Evolutionary conservation across 2,797 vertebrate genomes (phyloP).

Genomic region (Halcyon chelicuti): DNA sequence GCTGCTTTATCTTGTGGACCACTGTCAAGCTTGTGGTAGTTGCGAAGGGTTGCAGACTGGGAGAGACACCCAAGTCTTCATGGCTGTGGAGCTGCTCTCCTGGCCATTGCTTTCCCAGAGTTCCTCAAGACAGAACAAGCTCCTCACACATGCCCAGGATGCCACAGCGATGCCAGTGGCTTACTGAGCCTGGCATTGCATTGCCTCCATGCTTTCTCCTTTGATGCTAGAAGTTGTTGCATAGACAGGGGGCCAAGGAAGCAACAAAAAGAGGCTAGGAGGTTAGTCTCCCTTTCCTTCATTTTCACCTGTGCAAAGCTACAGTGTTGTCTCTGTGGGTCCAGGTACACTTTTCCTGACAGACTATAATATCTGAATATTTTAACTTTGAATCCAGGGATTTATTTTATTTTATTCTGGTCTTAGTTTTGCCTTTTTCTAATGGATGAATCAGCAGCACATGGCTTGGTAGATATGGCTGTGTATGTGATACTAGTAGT

Average conservation of each 20-base stretch:
- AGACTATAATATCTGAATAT: not conserved
- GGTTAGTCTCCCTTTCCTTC: not conserved
- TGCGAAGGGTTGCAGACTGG: not conserved
- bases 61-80: not conserved
- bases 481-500: slow-evolving; percentile 31
- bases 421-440: not conserved
- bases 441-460: slow-evolving; percentile 7
- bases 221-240: not conserved
- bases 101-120: not conserved
- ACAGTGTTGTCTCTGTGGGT: not conserved
- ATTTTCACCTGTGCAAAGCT: not conserved
- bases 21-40: not conserved
- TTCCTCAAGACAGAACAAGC: not conserved
- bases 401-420: not conserved
- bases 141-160: accelerated
- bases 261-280: not conserved
- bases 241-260: not conserved
- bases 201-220: not conserved
- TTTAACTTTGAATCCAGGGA: not conserved
- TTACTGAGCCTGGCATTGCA: not conserved
- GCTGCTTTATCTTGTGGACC: not conserved
- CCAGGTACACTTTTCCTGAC: not conserved
- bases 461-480: not conserved
- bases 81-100: not conserved
- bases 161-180: not conserved